Base-by-base conservation (phyloP, 2,888 invertebrate species). In the Nezara viridula region DNA sequence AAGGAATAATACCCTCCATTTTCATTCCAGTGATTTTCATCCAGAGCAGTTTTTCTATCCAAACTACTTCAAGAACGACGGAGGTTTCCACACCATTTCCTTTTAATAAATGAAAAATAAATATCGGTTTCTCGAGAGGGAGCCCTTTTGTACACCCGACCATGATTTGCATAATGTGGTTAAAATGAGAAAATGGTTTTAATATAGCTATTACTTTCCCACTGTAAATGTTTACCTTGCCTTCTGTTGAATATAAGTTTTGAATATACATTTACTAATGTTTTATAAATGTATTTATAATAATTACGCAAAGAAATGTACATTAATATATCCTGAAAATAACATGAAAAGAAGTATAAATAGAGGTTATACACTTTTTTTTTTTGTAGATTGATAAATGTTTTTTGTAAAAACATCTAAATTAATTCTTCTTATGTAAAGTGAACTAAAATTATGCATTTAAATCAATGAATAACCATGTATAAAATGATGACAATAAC, bases 101-200 rank as follows among this genome's bases (percentile, higher is more conserved):
- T 52, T 55, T 52, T 86, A 86, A 52, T 60, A 52, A 60, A 86
- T 37, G 86, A 86, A 86, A 86, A 86, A 86, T 86, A 86, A 86
- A 86, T 86, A 86, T 86, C 44, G 86, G 86, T 49, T 49, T 24
- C 50, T 27, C 19, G 24, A 47, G 14, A 5, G 44, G 5, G 14
- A 14, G 14, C 19, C 73, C 66, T 52, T 55, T 86, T 44, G n/a
- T 88, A 73, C 88, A 47, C 27, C 44, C 66, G 16, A 24, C 86
- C 49, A 44, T 88, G 27, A 44, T 88, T 88, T 73, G 88, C 88
- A 88, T 88, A 88, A 88, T 88, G 88, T 60, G 73, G 73, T 73
- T 66, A 73, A 88, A 88, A 88, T 66, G 88, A 47, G 66, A 60
- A 88, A 88, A 88, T 88, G 73, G 88, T 73, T 88, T 88, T 88